Percentiles rank a stretch among this genome's conserved stretches.
phyloP scores from a whole-genome alignment of 2,888 invertebrate species.

The Protophormia terraenovae region DNA sequence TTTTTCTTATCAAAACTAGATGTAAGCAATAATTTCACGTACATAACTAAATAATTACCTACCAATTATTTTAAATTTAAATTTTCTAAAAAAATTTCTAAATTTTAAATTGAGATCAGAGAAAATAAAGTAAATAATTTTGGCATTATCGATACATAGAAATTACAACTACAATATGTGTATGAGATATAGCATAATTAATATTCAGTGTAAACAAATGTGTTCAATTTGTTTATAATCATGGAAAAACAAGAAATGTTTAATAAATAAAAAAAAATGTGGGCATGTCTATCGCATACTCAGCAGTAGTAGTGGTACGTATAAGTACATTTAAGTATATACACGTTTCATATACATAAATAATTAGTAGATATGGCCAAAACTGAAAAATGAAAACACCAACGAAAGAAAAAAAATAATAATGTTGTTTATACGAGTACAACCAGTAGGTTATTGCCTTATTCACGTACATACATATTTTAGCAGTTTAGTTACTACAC shows the following conservation, averaged over 20 bases:
- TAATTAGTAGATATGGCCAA: conserved; percentile 28
- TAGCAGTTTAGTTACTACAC: conserved; percentile 15
- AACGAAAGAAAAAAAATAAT: neutral
- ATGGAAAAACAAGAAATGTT: neutral
- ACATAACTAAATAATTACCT: neutral
- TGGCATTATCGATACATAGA: neutral
- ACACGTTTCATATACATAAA: conserved; percentile 36
- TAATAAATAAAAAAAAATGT: conserved; percentile 10
- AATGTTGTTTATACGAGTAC: conserved; percentile 4
- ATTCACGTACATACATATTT: conserved; percentile 62
- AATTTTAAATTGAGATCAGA: neutral
- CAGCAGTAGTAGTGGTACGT: neutral
- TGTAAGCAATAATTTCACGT: neutral
- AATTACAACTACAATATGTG: neutral
- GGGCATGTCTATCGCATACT: conserved; percentile 17
- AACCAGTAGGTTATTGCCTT: conserved; percentile 65
- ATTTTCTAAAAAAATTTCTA: neutral
- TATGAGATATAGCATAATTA: conserved; percentile 13
- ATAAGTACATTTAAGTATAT: neutral
- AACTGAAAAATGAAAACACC: conserved; percentile 3
- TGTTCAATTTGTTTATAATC: conserved; percentile 40
- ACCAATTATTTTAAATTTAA: neutral
- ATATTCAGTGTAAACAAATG: conserved; percentile 42
- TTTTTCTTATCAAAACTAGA: too few relatives aligned
- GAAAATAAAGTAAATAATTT: conserved; percentile 16